A percentile compares a stretch with the other conserved stretches of the same genome.
These are phyloP conservation scores for Cynopterus sphinx DNA, from an alignment of 2,797 vertebrate species.

Conservation along the genomic window DNA sequence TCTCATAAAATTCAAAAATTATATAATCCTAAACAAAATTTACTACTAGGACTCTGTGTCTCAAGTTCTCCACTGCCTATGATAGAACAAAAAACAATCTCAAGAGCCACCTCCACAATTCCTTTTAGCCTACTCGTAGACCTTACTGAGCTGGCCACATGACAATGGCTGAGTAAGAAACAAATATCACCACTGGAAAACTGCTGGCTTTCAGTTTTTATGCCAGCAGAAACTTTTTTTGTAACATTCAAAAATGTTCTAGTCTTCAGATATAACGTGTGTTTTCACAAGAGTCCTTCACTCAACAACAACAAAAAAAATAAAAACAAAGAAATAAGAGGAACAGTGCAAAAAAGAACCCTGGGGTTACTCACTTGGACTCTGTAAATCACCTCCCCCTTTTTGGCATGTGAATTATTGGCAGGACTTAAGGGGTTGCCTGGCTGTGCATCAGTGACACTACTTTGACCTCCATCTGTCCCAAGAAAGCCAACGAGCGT, in stretches of 20 bases:
- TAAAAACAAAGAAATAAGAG: neutral
- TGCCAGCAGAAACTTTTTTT: neutral
- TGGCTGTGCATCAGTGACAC: slow-evolving; percentile 83
- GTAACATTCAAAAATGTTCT: neutral
- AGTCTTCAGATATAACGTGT: neutral
- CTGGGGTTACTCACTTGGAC: slow-evolving; percentile 91
- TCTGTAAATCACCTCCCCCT: slow-evolving; percentile 96
- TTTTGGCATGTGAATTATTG: slow-evolving; percentile 91
- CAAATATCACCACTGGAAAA: neutral
- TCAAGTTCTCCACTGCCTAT: neutral
- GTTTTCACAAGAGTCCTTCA: neutral
- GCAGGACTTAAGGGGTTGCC: slow-evolving; percentile 86
- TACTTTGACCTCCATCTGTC: slow-evolving; percentile 88
- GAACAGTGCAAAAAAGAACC: neutral
- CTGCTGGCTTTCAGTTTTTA: neutral
- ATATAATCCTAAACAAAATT: neutral
- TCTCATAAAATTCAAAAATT: slow-evolving; percentile 7
- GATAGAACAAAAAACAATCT: neutral
- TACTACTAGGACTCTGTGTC: neutral
- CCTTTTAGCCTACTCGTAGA: neutral
- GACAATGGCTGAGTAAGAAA: neutral
- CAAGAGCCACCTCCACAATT: neutral
- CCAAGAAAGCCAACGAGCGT: slow-evolving; percentile 95
- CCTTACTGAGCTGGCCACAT: neutral
- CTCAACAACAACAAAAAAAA: neutral